Evolutionary conservation across 2,113 vertebrate species (phyloP).

Genomic region (Electrona antarctica): DNA sequence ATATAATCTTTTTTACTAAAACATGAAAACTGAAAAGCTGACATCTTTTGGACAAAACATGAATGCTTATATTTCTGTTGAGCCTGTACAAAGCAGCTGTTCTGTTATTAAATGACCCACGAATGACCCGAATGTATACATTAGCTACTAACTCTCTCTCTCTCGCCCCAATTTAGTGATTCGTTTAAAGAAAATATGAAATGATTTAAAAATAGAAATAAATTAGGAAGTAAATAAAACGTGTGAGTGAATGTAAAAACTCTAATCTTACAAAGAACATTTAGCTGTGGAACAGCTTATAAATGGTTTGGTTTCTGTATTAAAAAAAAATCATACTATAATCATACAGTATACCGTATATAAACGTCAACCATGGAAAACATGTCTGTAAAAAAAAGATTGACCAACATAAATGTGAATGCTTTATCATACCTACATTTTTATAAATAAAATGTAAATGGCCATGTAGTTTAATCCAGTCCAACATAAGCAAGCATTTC

Average conservation of each 20-base stretch:
- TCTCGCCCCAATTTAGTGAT: conserved; percentile 6
- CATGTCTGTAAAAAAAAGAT: background rate
- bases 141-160: background rate
- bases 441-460: background rate
- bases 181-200: conserved; percentile 12
- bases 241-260: conserved; percentile 39
- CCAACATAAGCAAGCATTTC: too few relatives aligned
- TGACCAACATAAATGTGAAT: conserved; percentile 16
- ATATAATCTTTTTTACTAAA: background rate
- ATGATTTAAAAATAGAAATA: conserved; percentile 44
- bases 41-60: background rate
- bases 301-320: conserved; percentile 7
- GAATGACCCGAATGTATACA: conserved; percentile 14
- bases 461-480: too few relatives aligned
- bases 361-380: conserved; percentile 1
- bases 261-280: conserved; percentile 10
- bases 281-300: conserved; percentile 4
- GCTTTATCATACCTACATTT: background rate
- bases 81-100: conserved; percentile 10
- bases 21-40: background rate
- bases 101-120: background rate
- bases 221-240: conserved; percentile 28
- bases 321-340: conserved; percentile 31
- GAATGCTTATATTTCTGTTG: background rate
- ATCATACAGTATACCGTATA: background rate